Evolutionary conservation across 2,888 invertebrate genomes (phyloP).

Genomic region (Drosophila mettleri): DNA sequence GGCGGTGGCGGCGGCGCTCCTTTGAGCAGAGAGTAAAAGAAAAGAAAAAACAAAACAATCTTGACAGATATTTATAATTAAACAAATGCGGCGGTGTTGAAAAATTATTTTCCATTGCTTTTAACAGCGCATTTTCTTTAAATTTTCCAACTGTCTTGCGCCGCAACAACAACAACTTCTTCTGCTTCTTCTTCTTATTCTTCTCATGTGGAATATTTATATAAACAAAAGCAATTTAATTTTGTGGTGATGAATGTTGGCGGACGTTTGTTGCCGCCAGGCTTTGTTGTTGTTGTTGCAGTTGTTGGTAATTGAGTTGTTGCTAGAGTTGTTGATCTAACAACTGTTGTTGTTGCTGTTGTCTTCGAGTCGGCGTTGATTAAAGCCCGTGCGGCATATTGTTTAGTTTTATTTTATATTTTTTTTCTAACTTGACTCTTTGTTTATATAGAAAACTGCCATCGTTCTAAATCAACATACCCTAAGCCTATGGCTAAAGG

Average conservation of each 20-base stretch:
- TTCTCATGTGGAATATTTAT: slow-evolving; percentile 52
- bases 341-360: slow-evolving; percentile 33
- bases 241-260: slow-evolving; percentile 76
- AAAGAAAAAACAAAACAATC: slow-evolving; percentile 51
- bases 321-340: slow-evolving; percentile 59
- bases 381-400: slow-evolving; percentile 66
- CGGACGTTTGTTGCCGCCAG: slow-evolving; percentile 59
- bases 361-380: slow-evolving; percentile 67
- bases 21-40: slow-evolving; percentile 54
- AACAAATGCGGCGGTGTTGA: slow-evolving; percentile 75
- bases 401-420: slow-evolving; percentile 71
- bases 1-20: slow-evolving; percentile 58
- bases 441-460: slow-evolving; percentile 67
- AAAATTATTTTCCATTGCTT: slow-evolving; percentile 75
- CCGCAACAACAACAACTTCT: neutral
- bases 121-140: slow-evolving; percentile 73
- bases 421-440: slow-evolving; percentile 39
- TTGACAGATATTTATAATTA: slow-evolving; percentile 80
- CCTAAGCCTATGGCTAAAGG: neutral
- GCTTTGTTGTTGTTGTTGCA: slow-evolving; percentile 40
- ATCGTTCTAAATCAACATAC: slow-evolving; percentile 12
- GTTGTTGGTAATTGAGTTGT: slow-evolving; percentile 75
- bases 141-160: slow-evolving; percentile 67
- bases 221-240: slow-evolving; percentile 78
- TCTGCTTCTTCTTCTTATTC: neutral